Percentiles rank a stretch among this genome's conserved stretches.
These are phyloP conservation scores for Heliopora coerulea DNA, from an alignment of 92 coral and sea anemone genomes.

Conservation along the genomic window DNA sequence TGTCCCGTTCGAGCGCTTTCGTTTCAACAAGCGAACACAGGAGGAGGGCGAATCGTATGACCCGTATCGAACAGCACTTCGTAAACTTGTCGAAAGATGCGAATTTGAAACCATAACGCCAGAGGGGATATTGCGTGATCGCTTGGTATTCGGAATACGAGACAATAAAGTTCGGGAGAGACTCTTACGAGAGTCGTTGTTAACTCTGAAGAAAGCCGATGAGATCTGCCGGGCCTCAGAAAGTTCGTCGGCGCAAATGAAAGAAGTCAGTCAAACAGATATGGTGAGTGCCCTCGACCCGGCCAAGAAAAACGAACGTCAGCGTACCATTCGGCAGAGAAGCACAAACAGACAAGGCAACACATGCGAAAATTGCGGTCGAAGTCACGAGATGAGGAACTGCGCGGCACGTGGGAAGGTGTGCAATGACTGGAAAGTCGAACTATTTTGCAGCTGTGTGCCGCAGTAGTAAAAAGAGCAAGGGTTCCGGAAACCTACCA, in stretches of 20 bases:
- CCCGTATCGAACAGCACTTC: constrained; percentile 44
- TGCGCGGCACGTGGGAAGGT: constrained; percentile 14
- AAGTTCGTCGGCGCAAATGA: too few species aligned
- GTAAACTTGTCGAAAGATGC: constrained; percentile 36
- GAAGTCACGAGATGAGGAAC: constrained; percentile 18
- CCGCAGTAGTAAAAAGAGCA: constrained; percentile 12
- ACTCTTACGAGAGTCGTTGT: constrained; percentile 43
- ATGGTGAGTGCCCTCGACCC: constrained; percentile 21
- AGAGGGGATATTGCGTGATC: constrained; percentile 46
- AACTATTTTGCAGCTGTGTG: constrained; percentile 33
- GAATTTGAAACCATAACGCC: constrained; percentile 45
- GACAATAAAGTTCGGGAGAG: constrained; percentile 50
- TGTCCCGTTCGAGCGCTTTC: constrained; percentile 10
- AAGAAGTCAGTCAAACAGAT: constrained; percentile 29
- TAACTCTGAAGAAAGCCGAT: constrained; percentile 35
- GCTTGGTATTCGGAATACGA: constrained; percentile 40
- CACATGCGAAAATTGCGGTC: constrained; percentile 32
- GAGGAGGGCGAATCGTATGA: constrained; percentile 45
- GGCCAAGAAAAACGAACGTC: constrained; percentile 7
- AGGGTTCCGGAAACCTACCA: constrained; percentile 4
- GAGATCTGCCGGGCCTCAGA: constrained; percentile 59
- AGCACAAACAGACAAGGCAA: constrained; percentile 2
- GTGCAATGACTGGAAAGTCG: constrained; percentile 39
- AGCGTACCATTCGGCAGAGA: constrained; percentile 32
- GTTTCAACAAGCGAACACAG: constrained; percentile 18